Base-by-base conservation (phyloP, 1,140 invertebrate genomes). In the Calosoma granatense region DNA sequence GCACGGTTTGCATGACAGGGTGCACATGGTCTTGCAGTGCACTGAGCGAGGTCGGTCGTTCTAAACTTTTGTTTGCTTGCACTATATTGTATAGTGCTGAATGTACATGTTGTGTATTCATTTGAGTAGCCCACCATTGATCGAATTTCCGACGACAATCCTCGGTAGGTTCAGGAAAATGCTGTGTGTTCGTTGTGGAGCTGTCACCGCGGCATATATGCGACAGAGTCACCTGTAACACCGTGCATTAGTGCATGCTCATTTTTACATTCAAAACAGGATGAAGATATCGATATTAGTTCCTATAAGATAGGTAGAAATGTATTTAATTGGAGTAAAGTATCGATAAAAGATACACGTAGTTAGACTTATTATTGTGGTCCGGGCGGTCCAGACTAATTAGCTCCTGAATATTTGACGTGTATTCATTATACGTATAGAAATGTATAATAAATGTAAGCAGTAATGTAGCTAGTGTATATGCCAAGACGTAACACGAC, bases 111-210 rank as follows among this genome's bases (percentile, higher is more conserved):
- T 81, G 76, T 0, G 80, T 79, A 14, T 78, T 78, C 6, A 82
- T 76, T 65, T 83, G 83, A 41, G 78, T 77, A 51, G 77, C 78
- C 80, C 82, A 86, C 83, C 83, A 86, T 36, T 84, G 81, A 60
- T 90, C 87, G 67, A 90, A 90, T 67, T 87, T 87, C 52, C 86
- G 74, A 21, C 83, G 80, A 57, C 81, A 80, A 22, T 90, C 88
- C 59, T 90, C 87, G 0, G 83, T 80, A 1, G 87, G 77, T 51
- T 88, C 86, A 26, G 84, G 78, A 0, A 67, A 75, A 70, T 64
- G 55, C 72, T 71, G 6, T 73, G 76, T 39, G 74, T 80, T 1
- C 73, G 72, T 30, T 72, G 76, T 57, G 75, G 74, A 17, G 59
- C 77, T 81, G 21, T 82, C 80, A n/a, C 79, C 81, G 53, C 83